Conservation (phyloP, 2,113 vertebrate species). For the Hydrochoerus hydrochaeris region DNA sequence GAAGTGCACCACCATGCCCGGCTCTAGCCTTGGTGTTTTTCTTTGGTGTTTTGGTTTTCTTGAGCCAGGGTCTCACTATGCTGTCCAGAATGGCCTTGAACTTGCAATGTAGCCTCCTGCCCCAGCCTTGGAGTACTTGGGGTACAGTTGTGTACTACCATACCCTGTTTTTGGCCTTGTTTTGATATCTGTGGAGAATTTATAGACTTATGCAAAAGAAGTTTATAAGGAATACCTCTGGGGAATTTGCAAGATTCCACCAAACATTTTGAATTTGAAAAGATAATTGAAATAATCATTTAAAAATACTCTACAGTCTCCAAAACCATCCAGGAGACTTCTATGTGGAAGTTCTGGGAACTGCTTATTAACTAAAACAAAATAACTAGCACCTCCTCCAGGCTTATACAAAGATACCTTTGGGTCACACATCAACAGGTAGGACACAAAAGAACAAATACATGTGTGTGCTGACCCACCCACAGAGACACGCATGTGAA, state of each 20-base stretch:
- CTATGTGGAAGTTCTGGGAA: neutral
- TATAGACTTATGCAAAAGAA: neutral
- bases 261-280: constrained; percentile 36
- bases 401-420: neutral
- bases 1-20: too few relatives aligned
- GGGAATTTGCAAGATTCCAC: neutral
- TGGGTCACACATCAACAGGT: neutral
- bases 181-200: neutral
- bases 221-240: neutral
- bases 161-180: neutral
- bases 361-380: neutral
- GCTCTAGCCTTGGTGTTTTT: too few relatives aligned
- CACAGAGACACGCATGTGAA: neutral
- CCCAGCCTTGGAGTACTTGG: neutral
- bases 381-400: neutral
- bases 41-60: neutral
- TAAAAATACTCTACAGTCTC: neutral
- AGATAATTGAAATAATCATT: neutral
- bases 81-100: neutral
- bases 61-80: neutral
- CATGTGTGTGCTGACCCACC: neutral
- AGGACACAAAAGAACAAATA: neutral
- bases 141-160: neutral
- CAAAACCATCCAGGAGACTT: neutral
- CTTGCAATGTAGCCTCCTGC: neutral